Evolutionary conservation across 2,888 invertebrate species (phyloP).

Genomic region (Eilema sororculum): DNA sequence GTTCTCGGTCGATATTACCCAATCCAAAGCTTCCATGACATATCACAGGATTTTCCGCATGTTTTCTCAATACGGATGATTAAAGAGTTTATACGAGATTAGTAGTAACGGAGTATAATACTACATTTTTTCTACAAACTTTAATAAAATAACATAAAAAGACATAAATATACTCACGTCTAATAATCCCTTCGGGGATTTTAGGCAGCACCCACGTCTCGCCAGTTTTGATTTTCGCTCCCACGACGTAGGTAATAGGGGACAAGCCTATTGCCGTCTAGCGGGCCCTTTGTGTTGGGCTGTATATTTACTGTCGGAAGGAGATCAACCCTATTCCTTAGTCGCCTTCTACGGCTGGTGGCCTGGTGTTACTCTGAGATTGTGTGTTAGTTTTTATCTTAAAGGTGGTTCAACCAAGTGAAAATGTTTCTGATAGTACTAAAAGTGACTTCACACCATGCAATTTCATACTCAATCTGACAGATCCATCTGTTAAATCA

Average conservation of each 20-base stretch:
- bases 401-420: too few relatives aligned
- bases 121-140: neutral
- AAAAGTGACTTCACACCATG: neutral
- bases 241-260: too few relatives aligned
- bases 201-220: too few relatives aligned
- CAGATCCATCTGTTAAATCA: too few relatives aligned
- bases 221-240: too few relatives aligned
- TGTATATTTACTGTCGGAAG: too few relatives aligned
- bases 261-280: too few relatives aligned
- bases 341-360: too few relatives aligned
- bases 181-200: too few relatives aligned
- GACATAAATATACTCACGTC: neutral
- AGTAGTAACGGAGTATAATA: neutral
- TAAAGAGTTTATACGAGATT: neutral
- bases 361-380: neutral
- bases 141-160: neutral
- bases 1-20: neutral
- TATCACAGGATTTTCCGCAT: conserved; percentile 6
- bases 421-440: neutral
- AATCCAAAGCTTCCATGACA: conserved; percentile 9
- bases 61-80: neutral
- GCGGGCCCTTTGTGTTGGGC: too few relatives aligned
- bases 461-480: neutral
- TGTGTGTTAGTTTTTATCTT: neutral
- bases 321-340: too few relatives aligned